Evolutionary conservation across 2,888 invertebrate species (phyloP), one percentile per base, ranked within the genome.

Genomic region (Abrostola tripartita): DNA sequence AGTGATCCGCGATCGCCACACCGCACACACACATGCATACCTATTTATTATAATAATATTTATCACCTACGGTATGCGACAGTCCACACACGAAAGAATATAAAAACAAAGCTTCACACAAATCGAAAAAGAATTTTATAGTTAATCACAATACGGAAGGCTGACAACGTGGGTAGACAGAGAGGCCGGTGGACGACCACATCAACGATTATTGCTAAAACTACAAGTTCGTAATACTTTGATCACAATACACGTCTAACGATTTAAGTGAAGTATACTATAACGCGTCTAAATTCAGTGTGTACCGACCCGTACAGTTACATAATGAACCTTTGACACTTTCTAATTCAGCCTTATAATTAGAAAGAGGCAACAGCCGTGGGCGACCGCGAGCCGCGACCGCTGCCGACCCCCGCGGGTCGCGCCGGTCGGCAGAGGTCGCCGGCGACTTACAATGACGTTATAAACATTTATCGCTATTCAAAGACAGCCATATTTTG

Each of bases 321-420:
- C 76, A 61, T 36, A 8, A 11, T 54, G 49, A 47, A 68, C 59
- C 41, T 69, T 75, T 89, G 91, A 90, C 91, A 91, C 91, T 94
- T 93, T 92, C 94, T 92, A 93, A 94, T 89, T 90, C 94, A 94
- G 94, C 94, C 94, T 94, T 93, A 88, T 83, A 89, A 93, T 94
- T 92, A 94, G 94, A 94, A 94, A 94, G 92, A 88, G 89, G 86
- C 88, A 89, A 88, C 76, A 74, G 84, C 78, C 66, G 81, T 77
- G 88, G 90, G 91, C 92, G 91, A 90, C 79, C 91, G 91, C 92
- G 88, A 40, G 64, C 60, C 61, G 52, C 38, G 37, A 4, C 24
- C 71, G 63, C 41, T 65, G 68, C 24, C 24, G 10, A 0, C 10
- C 40, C 10, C 40, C 7, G 12, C 44, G 7, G 44, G 12, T 12